A percentile compares a stretch with the other conserved stretches of the same genome.
Evolutionary conservation across 2,113 vertebrate genomes (phyloP).

Genomic region (Monarcha castaneiventris): DNA sequence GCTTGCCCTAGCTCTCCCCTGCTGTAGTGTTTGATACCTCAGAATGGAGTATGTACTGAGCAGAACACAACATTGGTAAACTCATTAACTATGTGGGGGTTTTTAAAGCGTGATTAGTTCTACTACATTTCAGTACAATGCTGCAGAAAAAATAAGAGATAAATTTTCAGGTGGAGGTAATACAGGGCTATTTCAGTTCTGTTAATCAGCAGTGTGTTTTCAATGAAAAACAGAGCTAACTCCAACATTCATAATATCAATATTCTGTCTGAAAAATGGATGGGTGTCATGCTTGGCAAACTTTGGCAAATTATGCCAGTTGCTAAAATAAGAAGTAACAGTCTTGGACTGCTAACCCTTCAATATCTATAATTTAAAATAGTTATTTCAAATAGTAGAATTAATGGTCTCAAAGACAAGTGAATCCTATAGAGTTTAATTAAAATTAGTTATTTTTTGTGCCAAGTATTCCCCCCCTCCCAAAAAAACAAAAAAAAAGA

Average conservation of each 20-base stretch:
- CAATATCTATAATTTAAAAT: neutral
- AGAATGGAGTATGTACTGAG: neutral
- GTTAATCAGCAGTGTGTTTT: neutral
- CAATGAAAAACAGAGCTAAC: neutral
- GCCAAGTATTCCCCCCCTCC: accelerated
- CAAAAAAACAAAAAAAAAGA: accelerated
- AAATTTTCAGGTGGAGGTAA: neutral
- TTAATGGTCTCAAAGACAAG: neutral
- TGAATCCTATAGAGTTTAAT: neutral
- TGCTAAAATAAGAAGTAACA: neutral
- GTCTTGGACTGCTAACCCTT: neutral
- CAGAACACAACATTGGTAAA: neutral
- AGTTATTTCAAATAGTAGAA: neutral
- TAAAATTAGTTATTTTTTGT: neutral
- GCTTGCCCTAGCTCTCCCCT: neutral
- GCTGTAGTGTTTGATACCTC: neutral
- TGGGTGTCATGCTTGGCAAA: neutral
- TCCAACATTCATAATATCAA: neutral
- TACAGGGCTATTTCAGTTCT: neutral
- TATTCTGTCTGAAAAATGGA: neutral
- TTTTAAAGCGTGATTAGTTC: neutral
- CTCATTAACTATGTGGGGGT: neutral
- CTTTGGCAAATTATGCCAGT: neutral
- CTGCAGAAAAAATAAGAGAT: neutral
- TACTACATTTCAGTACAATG: neutral